Percentiles rank a stretch among this genome's conserved stretches.
phyloP scores from a whole-genome alignment of 2,797 vertebrate genomes.

The Cirrhinus mrigala region DNA sequence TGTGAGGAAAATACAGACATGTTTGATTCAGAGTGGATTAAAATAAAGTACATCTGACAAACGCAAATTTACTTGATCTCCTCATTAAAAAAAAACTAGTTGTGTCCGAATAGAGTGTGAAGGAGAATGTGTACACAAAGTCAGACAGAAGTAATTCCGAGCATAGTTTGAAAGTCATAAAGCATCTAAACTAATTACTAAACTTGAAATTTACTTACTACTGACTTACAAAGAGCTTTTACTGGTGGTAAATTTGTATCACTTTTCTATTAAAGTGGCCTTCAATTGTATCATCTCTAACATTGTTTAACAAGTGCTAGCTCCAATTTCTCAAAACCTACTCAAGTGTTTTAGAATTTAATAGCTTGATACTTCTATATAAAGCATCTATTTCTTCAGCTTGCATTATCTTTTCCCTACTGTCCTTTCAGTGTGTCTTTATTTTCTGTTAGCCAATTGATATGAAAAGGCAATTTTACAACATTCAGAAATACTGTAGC shows the following conservation, averaged over 20 bases:
- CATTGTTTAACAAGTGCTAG: neutral
- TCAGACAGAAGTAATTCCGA: neutral
- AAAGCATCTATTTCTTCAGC: neutral
- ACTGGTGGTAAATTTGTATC: slow-evolving; percentile 4
- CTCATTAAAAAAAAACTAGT: neutral
- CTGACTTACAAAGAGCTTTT: neutral
- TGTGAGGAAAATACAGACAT: neutral
- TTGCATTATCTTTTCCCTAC: neutral
- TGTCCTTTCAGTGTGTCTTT: neutral
- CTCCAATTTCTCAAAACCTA: slow-evolving; percentile 18
- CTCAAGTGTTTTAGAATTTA: slow-evolving; percentile 4
- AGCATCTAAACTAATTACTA: slow-evolving; percentile 5
- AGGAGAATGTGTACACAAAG: neutral
- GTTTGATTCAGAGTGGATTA: neutral
- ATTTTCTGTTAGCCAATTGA: neutral
- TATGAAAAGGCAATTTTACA: neutral
- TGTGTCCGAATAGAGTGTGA: neutral
- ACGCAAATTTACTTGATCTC: neutral
- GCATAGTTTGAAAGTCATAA: neutral
- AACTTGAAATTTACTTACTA: neutral
- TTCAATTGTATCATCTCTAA: neutral
- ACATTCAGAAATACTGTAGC: neutral
- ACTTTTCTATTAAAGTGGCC: slow-evolving; percentile 17
- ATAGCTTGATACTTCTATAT: neutral
- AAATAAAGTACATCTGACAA: slow-evolving; percentile 4